These are phyloP conservation scores for Phytoseiulus persimilis DNA, from an alignment of 2,888 invertebrate species.

Conservation along the genomic window DNA sequence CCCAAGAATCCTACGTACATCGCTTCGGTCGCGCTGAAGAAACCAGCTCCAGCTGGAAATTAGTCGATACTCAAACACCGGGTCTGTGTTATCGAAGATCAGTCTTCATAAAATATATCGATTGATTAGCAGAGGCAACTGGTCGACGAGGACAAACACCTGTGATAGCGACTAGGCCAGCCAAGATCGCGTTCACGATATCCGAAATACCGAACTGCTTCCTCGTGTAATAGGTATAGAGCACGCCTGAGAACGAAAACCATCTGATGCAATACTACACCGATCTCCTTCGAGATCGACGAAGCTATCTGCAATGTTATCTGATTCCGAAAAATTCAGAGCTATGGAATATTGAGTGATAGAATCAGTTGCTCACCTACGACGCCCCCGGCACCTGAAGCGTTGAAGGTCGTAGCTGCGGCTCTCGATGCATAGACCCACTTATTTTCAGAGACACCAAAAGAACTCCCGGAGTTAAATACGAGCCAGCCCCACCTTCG, in stretches of 20 bases:
- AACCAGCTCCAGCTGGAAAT: slow-evolving; percentile 49
- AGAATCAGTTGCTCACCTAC: neutral
- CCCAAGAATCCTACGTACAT: slow-evolving; percentile 72
- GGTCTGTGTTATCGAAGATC: no score
- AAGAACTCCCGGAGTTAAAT: slow-evolving; percentile 51
- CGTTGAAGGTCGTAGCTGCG: slow-evolving; percentile 47
- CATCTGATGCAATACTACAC: no score
- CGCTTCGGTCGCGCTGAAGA: slow-evolving; percentile 78
- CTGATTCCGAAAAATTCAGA: neutral
- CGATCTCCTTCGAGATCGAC: no score
- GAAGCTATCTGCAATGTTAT: neutral
- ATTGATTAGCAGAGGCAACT: no score
- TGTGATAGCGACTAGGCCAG: slow-evolving; percentile 75
- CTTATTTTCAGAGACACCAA: slow-evolving; percentile 49
- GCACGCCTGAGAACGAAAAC: neutral
- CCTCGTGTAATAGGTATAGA: slow-evolving; percentile 46
- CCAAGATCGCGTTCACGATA: slow-evolving; percentile 77
- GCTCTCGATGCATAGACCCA: slow-evolving; percentile 49
- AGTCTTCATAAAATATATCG: no score
- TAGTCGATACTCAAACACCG: neutral
- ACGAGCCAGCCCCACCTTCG: slow-evolving; percentile 51
- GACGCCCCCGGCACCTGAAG: slow-evolving; percentile 47
- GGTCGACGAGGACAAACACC: slow-evolving; percentile 56
- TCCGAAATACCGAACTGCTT: slow-evolving; percentile 70
- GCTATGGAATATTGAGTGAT: neutral